Base-by-base conservation (phyloP, 2,113 vertebrate genomes). In the Sigmodon hispidus region DNA sequence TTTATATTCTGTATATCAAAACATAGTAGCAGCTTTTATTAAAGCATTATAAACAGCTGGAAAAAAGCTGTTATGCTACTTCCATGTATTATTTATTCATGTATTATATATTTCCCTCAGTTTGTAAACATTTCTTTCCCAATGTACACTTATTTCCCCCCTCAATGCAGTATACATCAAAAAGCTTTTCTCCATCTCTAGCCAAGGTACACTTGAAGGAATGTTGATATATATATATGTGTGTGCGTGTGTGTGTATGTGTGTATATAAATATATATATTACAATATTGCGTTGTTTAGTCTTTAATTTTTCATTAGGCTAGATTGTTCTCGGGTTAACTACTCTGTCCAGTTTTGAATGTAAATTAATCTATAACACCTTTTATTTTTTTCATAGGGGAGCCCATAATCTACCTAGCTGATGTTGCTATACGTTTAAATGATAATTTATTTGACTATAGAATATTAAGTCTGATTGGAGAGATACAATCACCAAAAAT, bases 401-500 rank as follows among this genome's bases (percentile, higher is more conserved):
- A 26, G 15, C 29, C 59, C 83, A 1, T 0, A 70, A 88, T 67
- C 90, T 97, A 96, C 40, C 73, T 45, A 50, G 93, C 50, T 21
- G 12, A 93, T 69, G 34, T 97, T 88, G 96, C 97, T 63, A 50
- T 97, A 9, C 45, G 0, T 91, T 94, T 98, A 95, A 96, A 93
- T 81, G 45, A 87, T 59, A 88, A 83, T 83, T 85, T 94, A 65
- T 0, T 83, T 90, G 81, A 86, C 72, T 98, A 92, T 87, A 59
- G 52, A 75, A 59, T 6, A 1, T 75, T 98, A 87, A 4, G 1
- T 70, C 63, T 98, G 48, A 52, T 11, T 79, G 97, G 97, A 96
- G 96, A 97, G 65, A 55, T 98, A 77, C 96, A 97, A 80, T 88
- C 57, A 70, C 97, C 97, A 24, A 96, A 83, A 34, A 70, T 97